Evolutionary conservation across 2,113 vertebrate genomes (phyloP).

Genomic region (Raja brachyura): DNA sequence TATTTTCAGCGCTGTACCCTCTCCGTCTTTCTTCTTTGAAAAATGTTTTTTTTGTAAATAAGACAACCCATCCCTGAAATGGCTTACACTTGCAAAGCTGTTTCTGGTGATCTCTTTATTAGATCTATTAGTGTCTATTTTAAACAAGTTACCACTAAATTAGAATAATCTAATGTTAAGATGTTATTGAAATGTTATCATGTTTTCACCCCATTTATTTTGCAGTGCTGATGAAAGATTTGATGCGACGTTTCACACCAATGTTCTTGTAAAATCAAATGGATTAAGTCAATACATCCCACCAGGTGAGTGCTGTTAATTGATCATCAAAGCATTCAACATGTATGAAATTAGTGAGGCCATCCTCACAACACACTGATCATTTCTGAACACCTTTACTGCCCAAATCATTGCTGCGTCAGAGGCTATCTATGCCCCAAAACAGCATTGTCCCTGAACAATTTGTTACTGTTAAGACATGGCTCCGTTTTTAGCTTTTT

Average conservation of each 20-base stretch:
- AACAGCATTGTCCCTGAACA: neutral
- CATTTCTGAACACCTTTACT: neutral
- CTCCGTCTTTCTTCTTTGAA: neutral
- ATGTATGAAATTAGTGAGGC: neutral
- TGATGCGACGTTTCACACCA: constrained; percentile 83
- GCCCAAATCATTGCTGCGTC: neutral
- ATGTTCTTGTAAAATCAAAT: constrained; percentile 75
- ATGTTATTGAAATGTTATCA: neutral
- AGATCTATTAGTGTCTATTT: no score
- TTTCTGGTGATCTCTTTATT: neutral
- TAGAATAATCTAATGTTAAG: neutral
- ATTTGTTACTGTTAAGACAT: no score
- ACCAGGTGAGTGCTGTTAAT: constrained; percentile 62
- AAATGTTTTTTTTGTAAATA: neutral
- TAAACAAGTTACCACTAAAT: neutral
- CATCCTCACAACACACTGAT: neutral
- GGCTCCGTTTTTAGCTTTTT: neutral
- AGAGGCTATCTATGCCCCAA: neutral
- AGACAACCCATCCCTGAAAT: neutral
- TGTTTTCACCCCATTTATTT: constrained; percentile 40
- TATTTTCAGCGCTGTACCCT: neutral
- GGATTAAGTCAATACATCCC: constrained; percentile 81
- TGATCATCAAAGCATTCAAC: neutral
- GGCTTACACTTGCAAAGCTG: neutral
- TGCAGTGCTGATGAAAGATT: constrained; percentile 80